Evolutionary conservation across 2,888 invertebrate species (phyloP).

Genomic region (Athetis lepigone): DNA sequence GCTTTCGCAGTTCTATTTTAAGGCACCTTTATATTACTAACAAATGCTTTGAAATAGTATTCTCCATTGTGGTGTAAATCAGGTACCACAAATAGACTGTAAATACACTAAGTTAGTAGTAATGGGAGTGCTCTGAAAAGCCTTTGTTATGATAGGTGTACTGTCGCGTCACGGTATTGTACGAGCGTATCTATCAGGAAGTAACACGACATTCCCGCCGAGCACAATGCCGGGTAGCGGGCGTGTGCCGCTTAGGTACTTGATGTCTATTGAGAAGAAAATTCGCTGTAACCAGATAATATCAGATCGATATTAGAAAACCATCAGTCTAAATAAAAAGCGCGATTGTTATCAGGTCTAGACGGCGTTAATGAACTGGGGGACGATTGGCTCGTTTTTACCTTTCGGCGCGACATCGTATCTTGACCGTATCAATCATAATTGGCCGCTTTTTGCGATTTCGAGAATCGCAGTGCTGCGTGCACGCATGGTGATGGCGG

Average conservation of each 20-base stretch:
- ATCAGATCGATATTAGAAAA: conserved; percentile 55
- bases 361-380: conserved; percentile 68
- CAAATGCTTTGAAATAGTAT: conserved; percentile 24
- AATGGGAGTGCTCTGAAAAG: conserved; percentile 47
- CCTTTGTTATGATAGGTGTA: conserved; percentile 54
- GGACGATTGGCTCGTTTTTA: conserved; percentile 73
- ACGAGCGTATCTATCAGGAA: conserved; percentile 62
- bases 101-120: conserved; percentile 16
- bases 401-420: conserved; percentile 73
- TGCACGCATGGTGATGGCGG: conserved; percentile 76
- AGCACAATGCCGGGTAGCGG: conserved; percentile 42
- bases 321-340: conserved; percentile 41
- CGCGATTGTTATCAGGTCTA: conserved; percentile 64
- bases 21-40: conserved; percentile 17
- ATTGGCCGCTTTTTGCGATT: conserved; percentile 84
- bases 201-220: conserved; percentile 54
- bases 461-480: conserved; percentile 79
- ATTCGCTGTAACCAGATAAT: conserved; percentile 38
- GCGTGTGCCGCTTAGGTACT: conserved; percentile 26
- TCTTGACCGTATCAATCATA: conserved; percentile 85
- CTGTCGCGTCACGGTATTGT: conserved; percentile 55
- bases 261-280: conserved; percentile 49
- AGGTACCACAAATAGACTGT: conserved; percentile 24
- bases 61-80: conserved; percentile 52
- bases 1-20: conserved; percentile 12